These are phyloP conservation scores for Idaea aversata DNA, from an alignment of 2,888 invertebrate species.

Conservation along the genomic window DNA sequence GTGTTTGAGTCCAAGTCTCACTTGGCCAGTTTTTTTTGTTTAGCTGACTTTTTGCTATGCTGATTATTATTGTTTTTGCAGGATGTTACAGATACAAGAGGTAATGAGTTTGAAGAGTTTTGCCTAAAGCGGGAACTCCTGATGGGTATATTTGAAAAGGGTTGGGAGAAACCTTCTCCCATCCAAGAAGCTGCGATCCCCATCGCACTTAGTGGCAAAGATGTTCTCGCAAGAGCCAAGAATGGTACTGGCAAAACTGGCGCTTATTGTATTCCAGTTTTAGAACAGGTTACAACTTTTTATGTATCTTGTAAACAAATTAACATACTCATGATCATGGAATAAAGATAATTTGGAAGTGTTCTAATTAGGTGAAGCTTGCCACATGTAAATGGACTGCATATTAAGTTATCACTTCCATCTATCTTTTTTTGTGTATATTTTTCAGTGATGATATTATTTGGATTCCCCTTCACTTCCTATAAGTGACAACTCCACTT, in stretches of 20 bases:
- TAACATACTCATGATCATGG: background rate
- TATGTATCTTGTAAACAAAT: background rate
- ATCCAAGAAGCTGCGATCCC: conserved; percentile 99
- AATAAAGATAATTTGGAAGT: background rate
- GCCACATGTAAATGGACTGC: background rate
- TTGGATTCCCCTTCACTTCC: conserved; percentile 79
- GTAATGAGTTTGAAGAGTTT: conserved; percentile 99
- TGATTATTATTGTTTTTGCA: conserved; percentile 54
- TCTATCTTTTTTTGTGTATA: conserved; percentile 7
- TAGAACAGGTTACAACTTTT: conserved; percentile 86
- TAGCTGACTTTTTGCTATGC: no score
- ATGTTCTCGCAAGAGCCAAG: conserved; percentile 98
- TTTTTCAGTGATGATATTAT: conserved; percentile 59
- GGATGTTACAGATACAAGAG: conserved; percentile 99
- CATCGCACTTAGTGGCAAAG: conserved; percentile 97
- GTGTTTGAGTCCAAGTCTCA: no score
- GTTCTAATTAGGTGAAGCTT: background rate
- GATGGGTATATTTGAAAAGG: conserved; percentile 99
- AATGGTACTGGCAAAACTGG: conserved; percentile 99
- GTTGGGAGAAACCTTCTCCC: conserved; percentile 99
- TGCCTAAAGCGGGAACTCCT: conserved; percentile 97
- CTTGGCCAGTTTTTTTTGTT: no score
- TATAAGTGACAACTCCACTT: conserved; percentile 63
- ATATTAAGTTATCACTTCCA: no score
- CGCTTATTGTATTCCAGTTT: conserved; percentile 98